A percentile compares a stretch with the other conserved stretches of the same genome.
Conservation (phyloP, 2,888 invertebrate genomes). For the Muschampia plurimacula region DNA sequence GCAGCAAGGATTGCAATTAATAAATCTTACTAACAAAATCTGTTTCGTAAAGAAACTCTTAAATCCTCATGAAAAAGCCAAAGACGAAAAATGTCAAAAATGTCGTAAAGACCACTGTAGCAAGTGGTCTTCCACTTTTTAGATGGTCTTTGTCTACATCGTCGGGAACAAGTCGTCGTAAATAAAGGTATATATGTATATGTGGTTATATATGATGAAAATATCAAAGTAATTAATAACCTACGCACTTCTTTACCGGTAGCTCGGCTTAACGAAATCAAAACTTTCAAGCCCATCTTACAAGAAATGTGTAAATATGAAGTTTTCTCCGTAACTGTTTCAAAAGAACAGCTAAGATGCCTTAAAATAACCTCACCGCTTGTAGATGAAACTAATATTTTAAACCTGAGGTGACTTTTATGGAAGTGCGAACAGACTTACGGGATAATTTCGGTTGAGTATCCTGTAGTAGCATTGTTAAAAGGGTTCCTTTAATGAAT, state of each 20-base stretch:
- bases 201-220: too few relatives aligned
- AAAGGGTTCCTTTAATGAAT: constrained; percentile 27
- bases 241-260: background rate
- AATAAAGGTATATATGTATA: too few relatives aligned
- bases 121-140: too few relatives aligned
- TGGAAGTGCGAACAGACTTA: constrained; percentile 22
- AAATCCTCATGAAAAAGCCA: too few relatives aligned
- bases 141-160: too few relatives aligned
- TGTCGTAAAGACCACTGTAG: too few relatives aligned
- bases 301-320: background rate
- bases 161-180: too few relatives aligned
- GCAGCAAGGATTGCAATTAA: background rate
- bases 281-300: background rate
- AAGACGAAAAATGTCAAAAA: too few relatives aligned
- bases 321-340: background rate
- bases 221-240: too few relatives aligned
- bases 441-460: constrained; percentile 15
- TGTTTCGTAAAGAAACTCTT: too few relatives aligned
- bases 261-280: background rate
- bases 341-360: background rate
- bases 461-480: constrained; percentile 8
- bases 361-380: constrained; percentile 7
- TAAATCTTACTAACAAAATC: too few relatives aligned
- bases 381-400: constrained; percentile 26
- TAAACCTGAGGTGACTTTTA: constrained; percentile 26